These are phyloP conservation scores for Marronus borbonicus DNA, from an alignment of 2,888 invertebrate species.

Conservation along the genomic window DNA sequence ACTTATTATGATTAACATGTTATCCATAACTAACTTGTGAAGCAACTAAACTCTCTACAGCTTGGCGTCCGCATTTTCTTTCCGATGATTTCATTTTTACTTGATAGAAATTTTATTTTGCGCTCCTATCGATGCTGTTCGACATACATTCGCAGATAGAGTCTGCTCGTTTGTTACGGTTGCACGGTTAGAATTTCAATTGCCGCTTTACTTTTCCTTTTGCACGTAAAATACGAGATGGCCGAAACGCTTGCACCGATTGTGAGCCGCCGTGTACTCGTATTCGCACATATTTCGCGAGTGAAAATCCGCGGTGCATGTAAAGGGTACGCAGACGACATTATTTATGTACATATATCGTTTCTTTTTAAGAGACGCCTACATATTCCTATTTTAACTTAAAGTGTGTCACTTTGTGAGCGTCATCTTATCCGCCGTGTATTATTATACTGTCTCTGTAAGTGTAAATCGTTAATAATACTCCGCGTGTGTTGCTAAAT, in stretches of 20 bases:
- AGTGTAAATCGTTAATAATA: conserved; percentile 6
- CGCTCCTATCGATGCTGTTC: neutral
- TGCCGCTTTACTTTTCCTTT: conserved; percentile 13
- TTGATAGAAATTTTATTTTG: conserved; percentile 1
- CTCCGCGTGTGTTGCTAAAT: neutral
- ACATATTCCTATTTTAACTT: conserved; percentile 29
- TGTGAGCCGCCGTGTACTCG: neutral
- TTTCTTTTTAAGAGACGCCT: conserved; percentile 21
- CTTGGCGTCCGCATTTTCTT: neutral
- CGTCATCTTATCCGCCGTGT: conserved; percentile 13
- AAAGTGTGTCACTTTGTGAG: conserved; percentile 32
- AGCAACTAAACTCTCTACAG: too few species aligned
- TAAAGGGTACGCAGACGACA: neutral
- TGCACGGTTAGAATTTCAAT: conserved; percentile 12
- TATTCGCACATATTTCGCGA: neutral
- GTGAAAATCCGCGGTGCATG: neutral
- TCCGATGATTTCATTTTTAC: neutral
- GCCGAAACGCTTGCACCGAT: neutral
- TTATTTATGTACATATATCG: neutral
- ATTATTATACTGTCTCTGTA: conserved; percentile 8
- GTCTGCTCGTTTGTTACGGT: conserved; percentile 10
- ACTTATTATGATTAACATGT: too few species aligned
- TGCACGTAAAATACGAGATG: neutral
- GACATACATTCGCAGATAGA: conserved; percentile 2
- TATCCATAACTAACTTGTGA: too few species aligned